Evolutionary conservation across 2,888 invertebrate species (phyloP).

Genomic region (Oligia fasciuncula): DNA sequence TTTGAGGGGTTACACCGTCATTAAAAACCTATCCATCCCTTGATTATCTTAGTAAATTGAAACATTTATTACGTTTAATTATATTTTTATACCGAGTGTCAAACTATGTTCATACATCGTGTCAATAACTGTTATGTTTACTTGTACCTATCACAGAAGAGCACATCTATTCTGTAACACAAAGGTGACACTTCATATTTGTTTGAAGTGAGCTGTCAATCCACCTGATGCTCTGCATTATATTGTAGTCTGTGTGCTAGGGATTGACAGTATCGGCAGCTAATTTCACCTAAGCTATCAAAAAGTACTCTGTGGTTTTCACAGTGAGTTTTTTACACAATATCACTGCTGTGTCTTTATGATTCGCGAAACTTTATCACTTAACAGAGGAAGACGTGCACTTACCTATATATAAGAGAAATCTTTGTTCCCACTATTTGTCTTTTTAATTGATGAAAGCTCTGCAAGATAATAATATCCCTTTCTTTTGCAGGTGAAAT

Average conservation of each 20-base stretch:
- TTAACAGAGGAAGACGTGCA: neutral
- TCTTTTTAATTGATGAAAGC: neutral
- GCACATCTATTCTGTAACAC: too few relatives aligned
- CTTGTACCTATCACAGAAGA: neutral
- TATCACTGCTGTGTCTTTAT: neutral
- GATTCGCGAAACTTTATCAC: neutral
- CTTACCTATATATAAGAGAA: neutral
- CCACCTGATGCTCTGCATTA: too few relatives aligned
- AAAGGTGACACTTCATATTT: too few relatives aligned
- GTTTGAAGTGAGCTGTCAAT: too few relatives aligned
- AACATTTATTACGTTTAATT: neutral
- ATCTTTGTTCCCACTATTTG: neutral
- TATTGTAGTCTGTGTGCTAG: too few relatives aligned
- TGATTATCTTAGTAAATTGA: slow-evolving; percentile 6
- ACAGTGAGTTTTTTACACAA: too few relatives aligned
- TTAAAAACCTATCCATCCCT: neutral
- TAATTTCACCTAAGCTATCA: too few relatives aligned
- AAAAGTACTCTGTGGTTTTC: too few relatives aligned
- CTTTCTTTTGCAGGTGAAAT: slow-evolving; percentile 93
- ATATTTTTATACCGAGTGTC: neutral
- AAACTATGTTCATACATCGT: neutral
- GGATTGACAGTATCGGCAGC: too few relatives aligned
- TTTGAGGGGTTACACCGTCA: neutral
- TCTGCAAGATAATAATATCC: neutral
- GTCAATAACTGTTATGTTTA: neutral